phyloP scores from a whole-genome alignment of 2,888 invertebrate genomes.

The Parnassius mnemosyne region DNA sequence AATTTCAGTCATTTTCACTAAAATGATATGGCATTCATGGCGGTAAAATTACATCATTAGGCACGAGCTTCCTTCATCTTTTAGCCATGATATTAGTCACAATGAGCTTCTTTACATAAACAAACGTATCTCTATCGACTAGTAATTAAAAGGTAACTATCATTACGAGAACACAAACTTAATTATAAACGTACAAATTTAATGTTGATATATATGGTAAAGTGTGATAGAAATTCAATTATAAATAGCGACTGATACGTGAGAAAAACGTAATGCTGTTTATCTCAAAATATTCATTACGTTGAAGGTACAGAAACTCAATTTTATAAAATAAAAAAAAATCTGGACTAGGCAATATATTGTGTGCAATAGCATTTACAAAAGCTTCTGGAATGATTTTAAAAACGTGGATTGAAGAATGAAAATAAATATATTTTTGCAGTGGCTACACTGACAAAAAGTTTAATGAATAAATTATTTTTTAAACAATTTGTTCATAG shows the following conservation, averaged over 20 bases:
- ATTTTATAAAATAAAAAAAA: too few relatives aligned
- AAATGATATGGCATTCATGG: not conserved
- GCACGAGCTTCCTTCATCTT: conserved; percentile 2
- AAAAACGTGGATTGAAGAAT: too few relatives aligned
- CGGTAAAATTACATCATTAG: conserved; percentile 53
- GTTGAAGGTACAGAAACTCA: too few relatives aligned
- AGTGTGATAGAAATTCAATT: too few relatives aligned
- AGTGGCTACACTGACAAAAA: too few relatives aligned
- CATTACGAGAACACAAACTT: conserved; percentile 47
- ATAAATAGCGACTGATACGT: too few relatives aligned
- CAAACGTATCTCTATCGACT: conserved; percentile 55
- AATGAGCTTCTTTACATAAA: conserved; percentile 2
- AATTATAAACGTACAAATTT: conserved; percentile 7
- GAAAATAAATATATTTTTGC: too few relatives aligned
- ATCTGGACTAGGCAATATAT: too few relatives aligned
- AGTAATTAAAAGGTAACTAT: conserved; percentile 68
- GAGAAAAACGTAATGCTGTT: not conserved
- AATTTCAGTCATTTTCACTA: not conserved
- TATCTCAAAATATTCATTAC: not conserved
- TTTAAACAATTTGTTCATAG: too few relatives aligned
- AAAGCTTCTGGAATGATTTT: too few relatives aligned
- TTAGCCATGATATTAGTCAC: not conserved
- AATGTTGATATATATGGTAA: too few relatives aligned
- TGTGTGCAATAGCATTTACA: not conserved
- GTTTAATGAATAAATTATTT: not conserved